Base-by-base conservation (phyloP, 2,888 invertebrate genomes). In the Argyra leucocephala region DNA sequence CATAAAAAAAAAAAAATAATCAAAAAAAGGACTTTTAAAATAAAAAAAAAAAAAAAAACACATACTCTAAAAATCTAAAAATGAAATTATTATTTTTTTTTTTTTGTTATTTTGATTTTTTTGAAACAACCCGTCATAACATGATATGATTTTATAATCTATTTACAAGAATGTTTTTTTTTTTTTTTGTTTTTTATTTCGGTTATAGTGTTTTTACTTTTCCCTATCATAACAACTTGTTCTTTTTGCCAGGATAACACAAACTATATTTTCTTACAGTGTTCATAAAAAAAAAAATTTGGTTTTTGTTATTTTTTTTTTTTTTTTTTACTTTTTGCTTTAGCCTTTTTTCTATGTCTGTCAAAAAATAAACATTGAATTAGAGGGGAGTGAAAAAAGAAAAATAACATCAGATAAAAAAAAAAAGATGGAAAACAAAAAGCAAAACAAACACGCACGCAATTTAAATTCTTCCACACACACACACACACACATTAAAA, bases 391-490 rank as follows among this genome's bases (percentile, higher is more conserved):
- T 10, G 31, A 31, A 31, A 31, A 31, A 31, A 31, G 31, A 31
- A 31, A 31, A 10, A 31, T n/a, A n/a, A n/a, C n/a, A n/a, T n/a
- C n/a, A n/a, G n/a, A n/a, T n/a, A n/a, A n/a, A n/a, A n/a, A n/a
- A n/a, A n/a, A n/a, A n/a, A n/a, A 31, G 31, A 31, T 7, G n/a
- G n/a, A n/a, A n/a, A n/a, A n/a, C n/a, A n/a, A n/a, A n/a, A n/a
- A n/a, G n/a, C n/a, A n/a, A n/a, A n/a, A 57, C 21, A 59, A 22
- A 59, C 23, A 59, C 9, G 58, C 59, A 59, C 59, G 59, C 59
- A 59, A 48, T 48, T 48, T 48, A 48, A 15, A 48, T 18, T 18
- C 6, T 18, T 15, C 5, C 18, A 48, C 48, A 48, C 48, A 48
- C 18, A 3, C 18, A 48, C 5, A 31, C 7, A 6, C 12, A 31